Base-by-base conservation (phyloP, 2,797 vertebrate genomes). In the Acanthurus leucopareius region DNA sequence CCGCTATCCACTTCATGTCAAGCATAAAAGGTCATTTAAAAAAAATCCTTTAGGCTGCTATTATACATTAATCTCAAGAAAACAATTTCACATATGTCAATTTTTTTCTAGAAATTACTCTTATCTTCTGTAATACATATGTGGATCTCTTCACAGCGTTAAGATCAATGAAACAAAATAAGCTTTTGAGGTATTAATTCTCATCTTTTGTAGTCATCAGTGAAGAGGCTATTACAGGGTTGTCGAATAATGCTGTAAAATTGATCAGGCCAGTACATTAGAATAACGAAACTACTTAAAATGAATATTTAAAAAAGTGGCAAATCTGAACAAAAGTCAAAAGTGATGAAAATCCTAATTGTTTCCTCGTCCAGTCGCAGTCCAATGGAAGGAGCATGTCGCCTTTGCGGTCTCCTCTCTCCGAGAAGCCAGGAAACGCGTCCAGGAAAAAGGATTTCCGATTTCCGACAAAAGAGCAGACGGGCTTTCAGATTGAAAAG, bases 361-460 rank as follows among this genome's bases (percentile, higher is more conserved):
- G 86, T 9, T 2, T 82, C 65, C 63, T 32, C 40, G 70, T 66
- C 76, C 79, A 15, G 78, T 42, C 62, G 38, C 56, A 69, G 80
- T 81, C 62, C 84, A 67, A 76, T 64, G 85, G 75, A 13, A 81
- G 76, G 58, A 88, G 85, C 91, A 44, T 80, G 86, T 91, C 86
- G 69, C 75, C 81, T 73, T n/a, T 44, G 82, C 86, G 88, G 84
- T 90, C 88, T 89, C 85, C 75, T 83, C 81, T 86, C 85, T 85
- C 82, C 67, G 67, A 49, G 91, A 93, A 96, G 95, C 95, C 98
- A 99, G 98, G 98, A 99, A 99, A 97, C 96, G 97, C 97, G 98
- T 99, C 96, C 98, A 99, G 98, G 98, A 99, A 99, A 97, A 97
- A 98, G 97, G 97, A 99, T 97, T 97, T 99, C 98, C 97, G 97